Evolutionary conservation across 1,140 invertebrate genomes (phyloP), one percentile per base, ranked within the genome.

Genomic region (Heterodera schachtii): DNA sequence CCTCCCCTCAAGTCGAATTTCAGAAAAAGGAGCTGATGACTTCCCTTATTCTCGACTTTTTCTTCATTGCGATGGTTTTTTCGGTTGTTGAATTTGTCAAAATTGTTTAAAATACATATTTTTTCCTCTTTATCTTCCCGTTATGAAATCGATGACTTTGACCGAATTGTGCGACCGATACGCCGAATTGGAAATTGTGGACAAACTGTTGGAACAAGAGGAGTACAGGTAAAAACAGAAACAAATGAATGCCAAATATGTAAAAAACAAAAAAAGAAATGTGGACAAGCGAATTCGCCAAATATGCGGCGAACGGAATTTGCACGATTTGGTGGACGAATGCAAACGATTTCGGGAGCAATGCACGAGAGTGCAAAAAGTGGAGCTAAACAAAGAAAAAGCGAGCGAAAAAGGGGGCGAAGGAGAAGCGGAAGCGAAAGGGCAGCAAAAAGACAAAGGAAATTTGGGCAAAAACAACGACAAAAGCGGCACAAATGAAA

Each of bases 71-170:
- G 47, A 89, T 88, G 81, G 87, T 89, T 9, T 89, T 89, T 64
- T 64, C 57, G 57, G 57, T 64, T 3, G 5, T 19, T 21, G 13
- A 5, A 16, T 64, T 64, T 64, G 16, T 13, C 8, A 16, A 64
- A 64, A 64, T 64, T 11, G 49, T 11, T 8, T 8, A 52, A 19
- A 64, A 64, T 19, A 16, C 19, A 5, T 64, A 64, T 64, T 11
- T 5, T 5, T 4, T 19, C 3, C 16, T 19, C 16, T 64, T 75
- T 82, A 88, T 57, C 75, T 89, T 41, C 87, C 87, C 11, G 87
- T 89, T 11, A 86, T 89, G 89, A 89, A 89, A 73, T 90, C 87
- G 1, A 89, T 89, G 89, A 90, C 89, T 7, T 57, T 89, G 43
- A 81, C 89, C 3, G 88, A 89, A 66, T 21, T 90, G 13, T 78